phyloP scores from a whole-genome alignment of 2,113 vertebrate species.

The Calidris pygmaea region DNA sequence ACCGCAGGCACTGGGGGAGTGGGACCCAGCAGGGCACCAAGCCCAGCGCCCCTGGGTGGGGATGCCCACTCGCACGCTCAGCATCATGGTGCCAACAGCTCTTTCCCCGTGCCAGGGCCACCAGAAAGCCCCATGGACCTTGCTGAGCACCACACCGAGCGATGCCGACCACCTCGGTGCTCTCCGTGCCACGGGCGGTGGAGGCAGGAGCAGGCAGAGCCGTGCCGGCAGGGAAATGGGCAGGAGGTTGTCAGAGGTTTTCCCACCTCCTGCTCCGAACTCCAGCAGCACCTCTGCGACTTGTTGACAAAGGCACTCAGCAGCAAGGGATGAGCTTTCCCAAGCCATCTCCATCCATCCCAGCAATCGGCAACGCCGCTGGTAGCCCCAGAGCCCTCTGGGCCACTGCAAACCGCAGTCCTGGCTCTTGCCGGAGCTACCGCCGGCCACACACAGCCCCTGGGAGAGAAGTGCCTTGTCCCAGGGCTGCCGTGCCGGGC shows the following conservation, averaged over 20 bases:
- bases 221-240: rapidly evolving
- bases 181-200: rapidly evolving
- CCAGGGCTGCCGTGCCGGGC: background rate
- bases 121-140: background rate
- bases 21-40: rapidly evolving
- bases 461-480: background rate
- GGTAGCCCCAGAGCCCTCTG: background rate
- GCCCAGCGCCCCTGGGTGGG: background rate
- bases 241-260: background rate
- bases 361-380: background rate
- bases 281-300: background rate
- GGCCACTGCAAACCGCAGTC: background rate
- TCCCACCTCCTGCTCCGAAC: background rate
- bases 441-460: background rate
- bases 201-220: background rate
- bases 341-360: rapidly evolving
- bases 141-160: rapidly evolving
- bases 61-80: rapidly evolving
- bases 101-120: background rate
- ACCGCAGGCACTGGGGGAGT: background rate
- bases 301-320: background rate
- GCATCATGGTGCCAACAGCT: rapidly evolving
- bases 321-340: background rate
- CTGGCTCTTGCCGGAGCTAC: background rate
- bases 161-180: rapidly evolving